Evolutionary conservation across 2,113 vertebrate species (phyloP), one percentile per base, ranked within the genome.

Genomic region (Podarcis cretensis): DNA sequence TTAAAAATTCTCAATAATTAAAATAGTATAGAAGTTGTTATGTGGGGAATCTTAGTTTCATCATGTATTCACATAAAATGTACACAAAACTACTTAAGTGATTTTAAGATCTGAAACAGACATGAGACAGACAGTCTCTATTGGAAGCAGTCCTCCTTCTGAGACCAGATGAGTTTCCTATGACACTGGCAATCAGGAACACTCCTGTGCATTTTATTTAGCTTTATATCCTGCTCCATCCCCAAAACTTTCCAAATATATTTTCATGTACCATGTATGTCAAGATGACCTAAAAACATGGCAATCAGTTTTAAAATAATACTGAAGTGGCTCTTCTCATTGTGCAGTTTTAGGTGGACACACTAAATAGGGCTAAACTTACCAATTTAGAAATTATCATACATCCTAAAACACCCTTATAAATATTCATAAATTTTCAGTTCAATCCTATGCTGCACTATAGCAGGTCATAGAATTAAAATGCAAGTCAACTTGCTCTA

Each of bases 1-100:
- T 95, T 94, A 3, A 12, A 54, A 54, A 54, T 54, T 85, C 87
- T 88, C 86, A 89, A 90, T 95, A 79, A 93, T 94, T 79, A 48
- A 90, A 90, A 88, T 6, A 68, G 94, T 82, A 68, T 93, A 95
- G 95, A 94, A 96, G 93, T 94, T 85, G 88, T 85, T 79, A 9
- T 16, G 68, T 91, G 87, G 89, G 81, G 91, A 93, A 92, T 93
- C 93, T 94, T 95, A 86, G 89, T 95, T 92, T 84, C 83, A 83
- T 77, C 82, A 54, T 54, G 48, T 54, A 54, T 10, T 54, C 48
- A 54, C 48, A 54, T 54, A 54, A 54, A 54, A 54, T 54, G 48
- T 54, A 54, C 48, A 54, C 48, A 12, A 54, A 10, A 37, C 16
- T 10, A 3, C n/a, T 54, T 54, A 65, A 75, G 82, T 86, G 59